Percentiles rank a stretch among this genome's conserved stretches.
These are phyloP conservation scores for Pomatorhinus ruficollis DNA, from an alignment of 2,113 vertebrate species.

Conservation along the genomic window DNA sequence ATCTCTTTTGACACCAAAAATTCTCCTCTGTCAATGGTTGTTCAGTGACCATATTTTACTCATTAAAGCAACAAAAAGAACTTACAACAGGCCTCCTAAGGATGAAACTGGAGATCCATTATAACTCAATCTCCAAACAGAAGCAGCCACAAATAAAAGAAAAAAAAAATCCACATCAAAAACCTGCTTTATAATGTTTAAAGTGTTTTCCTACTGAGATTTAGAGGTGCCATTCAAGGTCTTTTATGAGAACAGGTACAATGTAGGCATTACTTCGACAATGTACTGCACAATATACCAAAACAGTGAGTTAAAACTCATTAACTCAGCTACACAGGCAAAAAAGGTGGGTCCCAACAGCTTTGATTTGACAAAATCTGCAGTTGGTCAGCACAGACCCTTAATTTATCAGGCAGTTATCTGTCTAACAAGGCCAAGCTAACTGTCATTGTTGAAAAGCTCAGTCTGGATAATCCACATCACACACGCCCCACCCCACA, in stretches of 20 bases:
- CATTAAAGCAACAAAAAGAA: background rate
- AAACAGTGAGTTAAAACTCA: background rate
- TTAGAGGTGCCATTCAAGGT: fast-evolving
- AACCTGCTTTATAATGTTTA: background rate
- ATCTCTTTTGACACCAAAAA: background rate
- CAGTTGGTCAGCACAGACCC: background rate
- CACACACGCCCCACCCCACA: background rate
- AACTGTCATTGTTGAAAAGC: background rate
- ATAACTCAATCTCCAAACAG: background rate
- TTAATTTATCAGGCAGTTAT: background rate
- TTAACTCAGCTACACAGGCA: background rate
- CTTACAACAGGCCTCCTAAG: background rate
- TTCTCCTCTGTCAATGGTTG: background rate
- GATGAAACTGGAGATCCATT: background rate
- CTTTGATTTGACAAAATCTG: background rate
- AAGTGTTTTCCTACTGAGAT: background rate
- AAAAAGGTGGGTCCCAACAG: background rate
- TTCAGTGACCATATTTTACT: background rate
- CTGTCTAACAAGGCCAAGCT: background rate
- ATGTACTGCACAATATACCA: background rate
- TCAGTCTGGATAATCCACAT: background rate
- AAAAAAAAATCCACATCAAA: background rate
- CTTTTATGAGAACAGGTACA: background rate
- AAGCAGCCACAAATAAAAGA: background rate
- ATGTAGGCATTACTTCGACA: background rate